Evolutionary conservation across 2,113 vertebrate species (phyloP).

Genomic region (Dicerorhinus sumatrensis): DNA sequence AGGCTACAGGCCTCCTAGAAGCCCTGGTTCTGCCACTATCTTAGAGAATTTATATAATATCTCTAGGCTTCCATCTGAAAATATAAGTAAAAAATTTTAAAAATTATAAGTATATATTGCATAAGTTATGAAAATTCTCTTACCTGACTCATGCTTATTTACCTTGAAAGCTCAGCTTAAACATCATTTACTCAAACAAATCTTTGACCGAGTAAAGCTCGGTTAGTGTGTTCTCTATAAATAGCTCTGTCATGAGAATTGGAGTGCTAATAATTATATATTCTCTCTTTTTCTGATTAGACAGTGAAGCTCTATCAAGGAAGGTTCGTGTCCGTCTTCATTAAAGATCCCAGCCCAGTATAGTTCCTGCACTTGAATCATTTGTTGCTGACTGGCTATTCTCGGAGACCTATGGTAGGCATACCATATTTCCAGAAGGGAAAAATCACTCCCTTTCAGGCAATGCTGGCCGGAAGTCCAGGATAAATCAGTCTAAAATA

Average conservation of each 20-base stretch:
- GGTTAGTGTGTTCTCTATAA: background rate
- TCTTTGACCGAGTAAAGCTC: background rate
- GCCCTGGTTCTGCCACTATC: background rate
- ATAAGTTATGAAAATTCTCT: background rate
- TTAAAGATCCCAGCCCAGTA: background rate
- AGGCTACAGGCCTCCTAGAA: background rate
- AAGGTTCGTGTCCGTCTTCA: background rate
- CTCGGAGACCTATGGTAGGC: constrained; percentile 4
- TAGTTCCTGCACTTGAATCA: background rate
- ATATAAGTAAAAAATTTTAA: background rate
- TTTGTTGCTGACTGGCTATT: background rate
- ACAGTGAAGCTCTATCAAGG: background rate
- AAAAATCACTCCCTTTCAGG: background rate
- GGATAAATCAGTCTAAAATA: constrained; percentile 59
- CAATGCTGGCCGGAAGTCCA: background rate
- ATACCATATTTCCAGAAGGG: background rate
- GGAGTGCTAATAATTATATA: background rate
- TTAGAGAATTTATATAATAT: background rate
- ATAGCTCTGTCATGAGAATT: background rate
- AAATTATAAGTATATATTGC: background rate
- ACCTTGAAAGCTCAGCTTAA: background rate
- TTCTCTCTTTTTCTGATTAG: background rate
- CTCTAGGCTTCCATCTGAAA: background rate
- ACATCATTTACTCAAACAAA: background rate
- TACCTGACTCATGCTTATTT: background rate